Evolutionary conservation across 2,888 invertebrate genomes (phyloP).

Genomic region (Gortyna flavago): DNA sequence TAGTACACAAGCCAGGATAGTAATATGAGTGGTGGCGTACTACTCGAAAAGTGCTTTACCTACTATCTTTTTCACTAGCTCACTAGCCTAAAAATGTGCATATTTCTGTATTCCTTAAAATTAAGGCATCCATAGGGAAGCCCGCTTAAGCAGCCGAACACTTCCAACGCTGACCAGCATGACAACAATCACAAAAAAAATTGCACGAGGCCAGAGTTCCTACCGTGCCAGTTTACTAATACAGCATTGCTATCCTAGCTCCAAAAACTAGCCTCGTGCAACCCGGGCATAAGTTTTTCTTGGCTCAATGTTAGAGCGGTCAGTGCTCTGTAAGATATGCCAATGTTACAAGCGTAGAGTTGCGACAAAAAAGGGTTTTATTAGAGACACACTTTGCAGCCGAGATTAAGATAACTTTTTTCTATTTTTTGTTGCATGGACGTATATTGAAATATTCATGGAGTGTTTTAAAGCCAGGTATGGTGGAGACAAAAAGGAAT

Average conservation of each 20-base stretch:
- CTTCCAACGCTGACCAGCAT: not conserved
- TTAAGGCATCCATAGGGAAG: not conserved
- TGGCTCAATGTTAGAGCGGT: not conserved
- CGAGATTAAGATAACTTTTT: slow-evolving; percentile 34
- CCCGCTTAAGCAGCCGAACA: not conserved
- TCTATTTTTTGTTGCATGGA: slow-evolving; percentile 23
- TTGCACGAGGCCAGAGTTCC: not conserved
- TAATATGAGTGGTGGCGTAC: not conserved
- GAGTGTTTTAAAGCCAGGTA: not conserved
- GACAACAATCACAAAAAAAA: not conserved
- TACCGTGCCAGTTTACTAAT: no score
- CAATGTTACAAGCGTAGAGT: slow-evolving; percentile 20
- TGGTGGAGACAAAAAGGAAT: slow-evolving; percentile 1
- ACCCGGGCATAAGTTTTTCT: not conserved
- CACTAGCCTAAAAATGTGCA: not conserved
- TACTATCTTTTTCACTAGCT: not conserved
- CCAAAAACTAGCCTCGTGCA: not conserved
- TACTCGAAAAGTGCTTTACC: not conserved
- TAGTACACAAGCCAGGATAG: not conserved
- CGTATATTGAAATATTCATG: slow-evolving; percentile 25
- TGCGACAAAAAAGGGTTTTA: slow-evolving; percentile 37
- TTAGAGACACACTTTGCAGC: slow-evolving; percentile 20
- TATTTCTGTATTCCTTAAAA: not conserved
- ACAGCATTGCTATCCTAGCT: not conserved
- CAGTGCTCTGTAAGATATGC: slow-evolving; percentile 19